Evolutionary conservation across 2,888 invertebrate genomes (phyloP), one percentile per base, ranked within the genome.

Genomic region (Campoletis raptor): DNA sequence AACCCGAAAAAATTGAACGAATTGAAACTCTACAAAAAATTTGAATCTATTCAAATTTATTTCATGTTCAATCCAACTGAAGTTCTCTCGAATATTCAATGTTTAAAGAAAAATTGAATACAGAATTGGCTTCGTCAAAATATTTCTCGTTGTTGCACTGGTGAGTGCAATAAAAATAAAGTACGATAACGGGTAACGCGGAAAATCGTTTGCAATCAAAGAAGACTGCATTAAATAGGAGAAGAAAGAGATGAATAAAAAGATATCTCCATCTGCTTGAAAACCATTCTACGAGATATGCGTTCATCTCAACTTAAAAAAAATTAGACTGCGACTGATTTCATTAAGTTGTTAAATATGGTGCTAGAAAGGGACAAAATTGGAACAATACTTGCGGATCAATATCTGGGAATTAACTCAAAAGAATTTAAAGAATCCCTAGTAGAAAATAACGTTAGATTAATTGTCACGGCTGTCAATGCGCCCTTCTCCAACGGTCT

Each of bases 381-480:
- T 79, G 69, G 7, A 69, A 69, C 48, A 66, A 52, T 79, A 8
- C 85, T 90, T n/a, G 79, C 88, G 36, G 89, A 90, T 70, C 91
- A 91, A 88, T 91, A 91, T 83, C 85, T 89, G 69, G 89, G 89
- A 54, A 89, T 90, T n/a, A 89, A 89, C 69, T 89, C 89, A 7
- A 86, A 57, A 52, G 87, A 90, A 86, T 90, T 90, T 69, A 89
- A 90, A 85, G 74, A 88, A 73, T 91, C 85, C 80, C 45, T 89
- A 67, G 73, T 72, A 64, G 73, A 83, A 74, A 85, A 89, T 12
- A 72, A 81, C 10, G 90, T 92, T 12, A 72, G 81, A 79, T 80
- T 91, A 40, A 81, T 91, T 42, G 91, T 92, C 69, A 92, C 90
- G 36, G 90, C 90, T 73, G 90, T 90, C 81, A 88, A 91, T 73